phyloP scores from a whole-genome alignment of 2,113 vertebrate species.

The Pterocles burchelli region DNA sequence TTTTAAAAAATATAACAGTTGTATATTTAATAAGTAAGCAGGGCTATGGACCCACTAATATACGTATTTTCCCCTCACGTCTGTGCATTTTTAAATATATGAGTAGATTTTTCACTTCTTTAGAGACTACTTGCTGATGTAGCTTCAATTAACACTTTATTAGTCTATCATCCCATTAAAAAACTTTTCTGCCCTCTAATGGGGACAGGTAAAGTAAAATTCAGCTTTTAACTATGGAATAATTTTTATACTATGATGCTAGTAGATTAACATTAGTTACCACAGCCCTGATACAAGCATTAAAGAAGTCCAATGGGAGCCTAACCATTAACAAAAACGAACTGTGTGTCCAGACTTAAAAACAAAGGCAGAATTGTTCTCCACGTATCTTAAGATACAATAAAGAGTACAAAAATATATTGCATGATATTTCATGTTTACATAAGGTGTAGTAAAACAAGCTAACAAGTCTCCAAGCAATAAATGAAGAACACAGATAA shows the following conservation, averaged over 20 bases:
- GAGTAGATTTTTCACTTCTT: neutral
- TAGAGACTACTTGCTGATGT: neutral
- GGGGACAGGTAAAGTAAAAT: neutral
- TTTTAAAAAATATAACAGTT: neutral
- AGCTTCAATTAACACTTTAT: neutral
- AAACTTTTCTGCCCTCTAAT: neutral
- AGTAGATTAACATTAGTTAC: neutral
- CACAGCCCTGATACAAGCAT: neutral
- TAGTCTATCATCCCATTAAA: neutral
- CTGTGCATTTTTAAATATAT: neutral
- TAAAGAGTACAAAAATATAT: neutral
- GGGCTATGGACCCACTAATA: neutral
- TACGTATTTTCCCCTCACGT: neutral
- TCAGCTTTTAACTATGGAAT: neutral
- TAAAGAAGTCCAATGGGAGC: neutral
- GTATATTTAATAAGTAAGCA: neutral
- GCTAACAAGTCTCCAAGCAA: constrained; percentile 7
- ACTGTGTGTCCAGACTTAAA: neutral
- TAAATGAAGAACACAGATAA: neutral
- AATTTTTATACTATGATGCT: neutral
- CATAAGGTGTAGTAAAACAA: neutral
- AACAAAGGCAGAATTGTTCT: neutral
- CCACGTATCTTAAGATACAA: neutral
- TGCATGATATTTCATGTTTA: neutral
- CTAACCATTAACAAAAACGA: neutral